These are phyloP conservation scores for Hydrotaea diabolus DNA, from an alignment of 2,888 invertebrate species.

Conservation along the genomic window DNA sequence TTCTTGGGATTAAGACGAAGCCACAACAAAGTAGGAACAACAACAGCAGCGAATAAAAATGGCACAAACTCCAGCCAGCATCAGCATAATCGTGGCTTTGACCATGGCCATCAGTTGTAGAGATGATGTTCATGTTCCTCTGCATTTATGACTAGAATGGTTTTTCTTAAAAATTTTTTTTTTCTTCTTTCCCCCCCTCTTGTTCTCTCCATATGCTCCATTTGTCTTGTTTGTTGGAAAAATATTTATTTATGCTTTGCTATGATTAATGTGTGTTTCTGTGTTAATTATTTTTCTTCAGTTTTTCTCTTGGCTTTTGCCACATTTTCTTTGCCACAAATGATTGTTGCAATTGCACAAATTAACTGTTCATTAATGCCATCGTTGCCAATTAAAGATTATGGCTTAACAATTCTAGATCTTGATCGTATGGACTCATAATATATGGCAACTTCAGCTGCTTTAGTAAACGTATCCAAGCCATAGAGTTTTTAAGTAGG, in stretches of 20 bases:
- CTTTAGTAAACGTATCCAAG: background rate
- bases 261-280: slow-evolving; percentile 67
- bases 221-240: background rate
- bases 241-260: slow-evolving; percentile 35
- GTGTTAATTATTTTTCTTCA: slow-evolving; percentile 69
- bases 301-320: background rate
- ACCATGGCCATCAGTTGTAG: background rate
- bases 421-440: background rate
- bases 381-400: slow-evolving; percentile 67
- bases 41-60: background rate
- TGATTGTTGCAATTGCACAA: slow-evolving; percentile 45
- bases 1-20: slow-evolving; percentile 29
- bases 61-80: background rate
- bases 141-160: background rate
- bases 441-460: background rate
- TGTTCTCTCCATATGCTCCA: slow-evolving; percentile 20
- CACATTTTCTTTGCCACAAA: background rate
- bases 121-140: background rate
- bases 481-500: background rate
- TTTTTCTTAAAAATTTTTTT: too few species aligned
- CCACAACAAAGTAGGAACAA: background rate
- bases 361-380: slow-evolving; percentile 72
- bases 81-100: background rate
- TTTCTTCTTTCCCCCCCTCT: too few species aligned
- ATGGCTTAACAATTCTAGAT: slow-evolving; percentile 44